phyloP scores from a whole-genome alignment of 1,140 invertebrate genomes.

The Macrotrachela quadricornifera region DNA sequence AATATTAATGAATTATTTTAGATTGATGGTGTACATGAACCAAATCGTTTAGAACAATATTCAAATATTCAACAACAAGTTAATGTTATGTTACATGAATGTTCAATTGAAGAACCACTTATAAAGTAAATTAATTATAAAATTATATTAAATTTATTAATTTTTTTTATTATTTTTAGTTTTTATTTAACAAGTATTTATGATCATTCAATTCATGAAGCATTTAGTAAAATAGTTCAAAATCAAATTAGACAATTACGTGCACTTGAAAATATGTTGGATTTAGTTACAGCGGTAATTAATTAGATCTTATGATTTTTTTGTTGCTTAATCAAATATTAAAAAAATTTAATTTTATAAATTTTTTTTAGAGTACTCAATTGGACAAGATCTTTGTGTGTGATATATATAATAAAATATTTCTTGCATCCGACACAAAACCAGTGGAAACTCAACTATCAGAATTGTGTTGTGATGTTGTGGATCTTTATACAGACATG shows the following conservation, averaged over 20 bases:
- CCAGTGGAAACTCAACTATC: constrained; percentile 99
- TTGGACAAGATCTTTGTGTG: no score
- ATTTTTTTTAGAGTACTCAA: no score
- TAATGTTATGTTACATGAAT: constrained; percentile 54
- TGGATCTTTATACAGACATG: no score
- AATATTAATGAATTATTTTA: no score
- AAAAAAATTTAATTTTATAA: no score
- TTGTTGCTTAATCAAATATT: no score
- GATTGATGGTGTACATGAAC: constrained; percentile 74
- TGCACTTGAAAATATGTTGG: constrained; percentile 84
- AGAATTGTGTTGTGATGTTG: constrained; percentile 76
- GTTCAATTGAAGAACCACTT: not conserved
- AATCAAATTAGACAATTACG: constrained; percentile 91
- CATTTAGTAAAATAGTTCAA: constrained; percentile 98
- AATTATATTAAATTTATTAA: not conserved
- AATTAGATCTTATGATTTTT: no score
- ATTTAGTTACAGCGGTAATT: constrained; percentile 25
- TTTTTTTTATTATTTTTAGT: constrained; percentile 18
- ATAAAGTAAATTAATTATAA: no score
- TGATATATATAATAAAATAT: no score
- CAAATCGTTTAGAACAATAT: constrained; percentile 44
- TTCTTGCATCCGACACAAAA: constrained; percentile 47
- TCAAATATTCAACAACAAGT: constrained; percentile 79
- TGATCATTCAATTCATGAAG: constrained; percentile 99
- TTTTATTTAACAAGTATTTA: constrained; percentile 97